phyloP scores from a whole-genome alignment of 2,113 vertebrate species.

The Phycodurus eques region DNA sequence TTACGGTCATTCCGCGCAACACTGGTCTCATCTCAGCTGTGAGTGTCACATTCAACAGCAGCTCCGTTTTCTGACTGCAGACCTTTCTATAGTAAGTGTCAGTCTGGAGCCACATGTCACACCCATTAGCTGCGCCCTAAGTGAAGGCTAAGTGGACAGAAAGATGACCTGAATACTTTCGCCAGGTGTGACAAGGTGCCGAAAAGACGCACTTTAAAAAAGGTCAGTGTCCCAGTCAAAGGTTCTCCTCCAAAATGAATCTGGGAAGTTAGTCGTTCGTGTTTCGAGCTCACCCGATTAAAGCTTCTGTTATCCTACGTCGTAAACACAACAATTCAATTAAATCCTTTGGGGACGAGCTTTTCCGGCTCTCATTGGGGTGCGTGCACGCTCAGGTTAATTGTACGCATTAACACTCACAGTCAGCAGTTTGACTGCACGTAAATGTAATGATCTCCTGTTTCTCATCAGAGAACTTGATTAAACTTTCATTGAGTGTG shows the following conservation, averaged over 20 bases:
- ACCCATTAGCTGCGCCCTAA: conserved; percentile 11
- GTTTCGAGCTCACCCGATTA: background rate
- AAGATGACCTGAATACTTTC: conserved; percentile 27
- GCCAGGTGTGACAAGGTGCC: conserved; percentile 10
- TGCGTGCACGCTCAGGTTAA: conserved; percentile 18
- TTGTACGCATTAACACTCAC: conserved; percentile 27
- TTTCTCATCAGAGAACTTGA: conserved; percentile 41
- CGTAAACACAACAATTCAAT: conserved; percentile 23
- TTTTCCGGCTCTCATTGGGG: conserved; percentile 9
- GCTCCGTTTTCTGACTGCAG: conserved; percentile 9
- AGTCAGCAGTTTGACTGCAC: conserved; percentile 35
- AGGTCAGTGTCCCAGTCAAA: background rate
- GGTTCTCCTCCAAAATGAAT: background rate
- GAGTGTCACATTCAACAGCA: conserved; percentile 13
- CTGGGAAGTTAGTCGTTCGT: background rate
- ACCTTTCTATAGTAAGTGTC: conserved; percentile 29
- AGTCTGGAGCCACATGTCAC: conserved; percentile 46
- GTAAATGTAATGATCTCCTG: conserved; percentile 37
- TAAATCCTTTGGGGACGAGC: conserved; percentile 8
- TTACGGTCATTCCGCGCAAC: background rate
- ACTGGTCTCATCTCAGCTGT: background rate
- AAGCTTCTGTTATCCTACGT: background rate
- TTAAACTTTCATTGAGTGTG: conserved; percentile 50
- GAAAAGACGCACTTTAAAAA: background rate
- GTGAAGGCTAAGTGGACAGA: conserved; percentile 2